Percentiles rank a stretch among this genome's conserved stretches.
phyloP scores from a whole-genome alignment of 2,113 vertebrate genomes.

The Lagopus muta region DNA sequence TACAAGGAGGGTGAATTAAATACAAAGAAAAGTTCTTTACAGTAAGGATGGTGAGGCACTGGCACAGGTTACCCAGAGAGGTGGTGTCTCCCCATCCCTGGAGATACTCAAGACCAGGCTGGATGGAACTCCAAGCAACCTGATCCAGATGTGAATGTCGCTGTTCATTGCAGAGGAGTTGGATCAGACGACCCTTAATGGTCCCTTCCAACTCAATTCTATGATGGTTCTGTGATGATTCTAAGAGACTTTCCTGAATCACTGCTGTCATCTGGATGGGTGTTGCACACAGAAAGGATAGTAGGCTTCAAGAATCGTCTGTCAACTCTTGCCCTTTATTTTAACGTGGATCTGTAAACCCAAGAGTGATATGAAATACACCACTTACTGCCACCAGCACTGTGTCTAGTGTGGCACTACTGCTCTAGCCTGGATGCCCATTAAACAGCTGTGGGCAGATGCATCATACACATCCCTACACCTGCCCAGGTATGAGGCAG shows the following conservation, averaged over 20 bases:
- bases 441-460: background rate
- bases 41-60: too few relatives aligned
- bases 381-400: background rate
- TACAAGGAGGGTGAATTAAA: too few relatives aligned
- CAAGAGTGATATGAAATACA: background rate
- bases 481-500: background rate
- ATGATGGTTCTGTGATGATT: too few relatives aligned
- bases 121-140: too few relatives aligned
- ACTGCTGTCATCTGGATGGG: background rate
- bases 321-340: background rate
- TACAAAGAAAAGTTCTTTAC: too few relatives aligned
- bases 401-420: background rate
- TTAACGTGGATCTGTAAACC: background rate
- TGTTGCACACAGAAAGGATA: background rate
- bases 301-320: background rate
- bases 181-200: too few relatives aligned
- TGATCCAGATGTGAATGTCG: too few relatives aligned
- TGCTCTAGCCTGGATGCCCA: background rate
- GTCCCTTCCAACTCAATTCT: too few relatives aligned
- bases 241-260: background rate
- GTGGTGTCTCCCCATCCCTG: too few relatives aligned
- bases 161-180: too few relatives aligned
- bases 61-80: too few relatives aligned
- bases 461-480: background rate
- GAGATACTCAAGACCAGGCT: too few relatives aligned